A percentile compares a stretch with the other conserved stretches of the same genome.
Evolutionary conservation across 2,888 invertebrate species (phyloP).

Genomic region (Hyposoter dolosus): DNA sequence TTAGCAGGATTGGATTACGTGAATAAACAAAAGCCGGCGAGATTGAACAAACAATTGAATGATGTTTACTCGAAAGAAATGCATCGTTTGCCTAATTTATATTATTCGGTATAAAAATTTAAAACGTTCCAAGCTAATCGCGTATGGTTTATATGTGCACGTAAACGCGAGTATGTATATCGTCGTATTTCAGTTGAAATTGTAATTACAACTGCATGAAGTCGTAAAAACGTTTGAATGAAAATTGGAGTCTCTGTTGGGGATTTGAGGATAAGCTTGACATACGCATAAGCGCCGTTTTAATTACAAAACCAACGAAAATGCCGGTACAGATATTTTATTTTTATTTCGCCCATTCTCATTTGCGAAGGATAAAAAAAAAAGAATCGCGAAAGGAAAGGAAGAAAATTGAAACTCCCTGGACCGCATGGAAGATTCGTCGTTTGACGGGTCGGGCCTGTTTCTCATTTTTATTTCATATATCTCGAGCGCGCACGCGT

Average conservation of each 20-base stretch:
- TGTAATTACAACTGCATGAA: neutral
- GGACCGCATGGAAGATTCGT: constrained; percentile 14
- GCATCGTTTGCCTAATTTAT: neutral
- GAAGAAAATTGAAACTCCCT: constrained; percentile 50
- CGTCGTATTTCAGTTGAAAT: neutral
- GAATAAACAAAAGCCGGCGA: neutral
- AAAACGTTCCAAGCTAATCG: neutral
- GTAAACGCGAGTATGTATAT: neutral
- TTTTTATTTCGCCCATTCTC: neutral
- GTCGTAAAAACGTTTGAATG: neutral
- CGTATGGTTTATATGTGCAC: neutral
- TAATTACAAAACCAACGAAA: constrained; percentile 12
- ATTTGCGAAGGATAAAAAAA: constrained; percentile 22
- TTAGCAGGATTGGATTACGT: neutral
- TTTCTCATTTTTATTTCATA: constrained; percentile 50
- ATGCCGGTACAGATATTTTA: neutral
- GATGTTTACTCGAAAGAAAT: neutral
- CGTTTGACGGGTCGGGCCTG: neutral
- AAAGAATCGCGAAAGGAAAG: constrained; percentile 15
- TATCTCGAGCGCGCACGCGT: neutral
- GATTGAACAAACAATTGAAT: neutral
- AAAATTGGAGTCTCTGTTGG: neutral
- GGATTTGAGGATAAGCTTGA: neutral
- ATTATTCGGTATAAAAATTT: neutral
- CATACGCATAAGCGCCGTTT: neutral